Base-by-base conservation (phyloP, 2,113 vertebrate species). In the Prionailurus bengalensis region DNA sequence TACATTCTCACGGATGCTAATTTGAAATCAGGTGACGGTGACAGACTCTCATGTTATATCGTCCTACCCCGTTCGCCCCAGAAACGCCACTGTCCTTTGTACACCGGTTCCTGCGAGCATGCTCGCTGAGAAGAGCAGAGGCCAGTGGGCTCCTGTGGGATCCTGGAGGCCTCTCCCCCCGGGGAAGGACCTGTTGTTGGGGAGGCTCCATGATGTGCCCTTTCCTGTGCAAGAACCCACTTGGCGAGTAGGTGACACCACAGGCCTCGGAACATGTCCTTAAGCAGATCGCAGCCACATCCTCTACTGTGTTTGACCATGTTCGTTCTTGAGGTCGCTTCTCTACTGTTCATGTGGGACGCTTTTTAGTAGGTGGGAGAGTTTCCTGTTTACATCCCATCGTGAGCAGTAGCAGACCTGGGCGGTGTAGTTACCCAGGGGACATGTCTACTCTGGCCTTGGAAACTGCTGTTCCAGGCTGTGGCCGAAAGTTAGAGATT, bases 11-110 rank as follows among this genome's bases (percentile, higher is more conserved):
- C 71, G 51, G 98, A 97, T 86, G 96, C 96, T 76, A 95, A 96
- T 0, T 0, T 96, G 91, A 99, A 98, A 92, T 97, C 98, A 98
- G 99, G 98, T 99, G 98, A 70, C 80, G 85, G 42, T 11, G 93
- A 68, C 7, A 0, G 12, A 1, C 7, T 48, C 2, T 31, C 42
- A 19, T 92, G 17, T 95, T 33, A 1, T 15, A 29, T 74, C 6
- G 6, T 4, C 39, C 58, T 68, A 0, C 23, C 6, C 12, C 12
- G 6, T 63, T 13, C 14, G 4, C 29, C n/a, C 14, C 11, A 2
- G 63, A 86, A 66, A 36, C 0, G 2, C 27, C 3, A 1, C 45
- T 10, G 1, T 70, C 73, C 5, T 81, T 15, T 48, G n/a, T n/a
- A 31, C 31, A 15, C 12, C 76, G 39, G 2, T 70, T 36, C 76